phyloP scores from a whole-genome alignment of 2,797 vertebrate genomes.

The Anguilla marmorata region DNA sequence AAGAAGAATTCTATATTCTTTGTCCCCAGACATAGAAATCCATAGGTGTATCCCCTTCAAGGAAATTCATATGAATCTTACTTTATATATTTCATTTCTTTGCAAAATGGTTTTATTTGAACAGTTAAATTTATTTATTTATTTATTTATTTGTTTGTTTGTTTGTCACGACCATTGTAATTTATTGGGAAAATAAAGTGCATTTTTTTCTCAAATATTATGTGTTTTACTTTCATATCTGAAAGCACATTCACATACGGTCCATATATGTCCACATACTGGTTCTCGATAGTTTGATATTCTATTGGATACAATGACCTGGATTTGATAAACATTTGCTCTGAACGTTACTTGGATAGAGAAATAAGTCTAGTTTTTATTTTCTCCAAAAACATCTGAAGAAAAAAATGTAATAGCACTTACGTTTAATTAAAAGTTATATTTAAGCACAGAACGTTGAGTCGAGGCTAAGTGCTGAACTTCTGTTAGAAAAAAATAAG shows the following conservation, averaged over 20 bases:
- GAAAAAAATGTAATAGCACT: background rate
- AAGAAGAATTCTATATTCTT: background rate
- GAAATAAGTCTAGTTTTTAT: background rate
- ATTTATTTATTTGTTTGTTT: background rate
- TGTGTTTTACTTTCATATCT: background rate
- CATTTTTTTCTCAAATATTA: background rate
- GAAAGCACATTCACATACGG: background rate
- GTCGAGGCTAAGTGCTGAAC: background rate
- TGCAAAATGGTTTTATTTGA: background rate
- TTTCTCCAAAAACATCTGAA: background rate
- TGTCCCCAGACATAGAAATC: slow-evolving; percentile 9
- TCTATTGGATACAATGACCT: too few relatives aligned
- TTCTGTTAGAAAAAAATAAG: background rate
- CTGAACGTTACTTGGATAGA: background rate
- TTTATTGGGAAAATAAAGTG: background rate
- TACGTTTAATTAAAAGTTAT: background rate
- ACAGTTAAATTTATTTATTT: background rate
- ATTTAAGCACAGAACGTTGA: background rate
- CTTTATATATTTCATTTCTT: background rate
- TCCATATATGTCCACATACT: background rate
- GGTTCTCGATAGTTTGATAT: background rate
- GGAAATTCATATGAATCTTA: slow-evolving; percentile 1
- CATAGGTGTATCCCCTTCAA: background rate
- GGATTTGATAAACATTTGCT: background rate
- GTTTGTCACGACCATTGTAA: too few relatives aligned